Percentiles rank a stretch among this genome's conserved stretches.
Conservation (phyloP, 2,797 vertebrate genomes). For the Spinus olivaceus region DNA sequence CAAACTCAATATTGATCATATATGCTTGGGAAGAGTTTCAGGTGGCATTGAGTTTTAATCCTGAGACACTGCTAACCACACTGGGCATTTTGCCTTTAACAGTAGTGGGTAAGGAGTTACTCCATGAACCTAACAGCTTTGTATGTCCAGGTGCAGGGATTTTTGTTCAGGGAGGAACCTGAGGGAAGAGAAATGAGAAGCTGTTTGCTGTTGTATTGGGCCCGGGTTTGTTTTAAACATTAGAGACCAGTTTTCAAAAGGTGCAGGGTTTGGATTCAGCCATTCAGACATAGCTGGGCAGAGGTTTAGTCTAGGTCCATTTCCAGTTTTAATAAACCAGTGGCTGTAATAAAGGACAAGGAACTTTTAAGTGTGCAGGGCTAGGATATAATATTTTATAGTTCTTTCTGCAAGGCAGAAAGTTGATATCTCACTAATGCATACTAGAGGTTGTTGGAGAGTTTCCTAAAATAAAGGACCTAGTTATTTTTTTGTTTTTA, state of each 20-base stretch:
- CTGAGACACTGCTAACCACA: not conserved
- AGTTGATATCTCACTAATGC: slow-evolving; percentile 14
- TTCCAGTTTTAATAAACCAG: slow-evolving; percentile 33
- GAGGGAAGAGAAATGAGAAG: not conserved
- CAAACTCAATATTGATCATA: not conserved
- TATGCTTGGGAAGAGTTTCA: not conserved
- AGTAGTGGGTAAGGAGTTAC: not conserved
- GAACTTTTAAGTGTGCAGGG: slow-evolving; percentile 1
- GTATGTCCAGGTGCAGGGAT: not conserved
- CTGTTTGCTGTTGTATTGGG: not conserved
- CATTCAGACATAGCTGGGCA: not conserved
- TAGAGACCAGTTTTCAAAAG: not conserved
- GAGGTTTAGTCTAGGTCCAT: not conserved
- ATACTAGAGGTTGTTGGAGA: not conserved
- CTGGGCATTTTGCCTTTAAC: not conserved
- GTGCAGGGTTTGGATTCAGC: not conserved
- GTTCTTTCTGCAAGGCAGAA: slow-evolving; percentile 5
- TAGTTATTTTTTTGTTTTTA: not conserved
- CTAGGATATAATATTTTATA: slow-evolving; percentile 15
- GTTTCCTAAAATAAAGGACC: slow-evolving; percentile 7
- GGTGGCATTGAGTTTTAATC: not conserved
- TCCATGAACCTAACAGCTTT: not conserved
- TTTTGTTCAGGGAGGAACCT: not conserved
- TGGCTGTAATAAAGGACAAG: not conserved
- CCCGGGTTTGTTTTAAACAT: not conserved